Base-by-base conservation (phyloP, 2,888 invertebrate species). In the Malachius bipustulatus region DNA sequence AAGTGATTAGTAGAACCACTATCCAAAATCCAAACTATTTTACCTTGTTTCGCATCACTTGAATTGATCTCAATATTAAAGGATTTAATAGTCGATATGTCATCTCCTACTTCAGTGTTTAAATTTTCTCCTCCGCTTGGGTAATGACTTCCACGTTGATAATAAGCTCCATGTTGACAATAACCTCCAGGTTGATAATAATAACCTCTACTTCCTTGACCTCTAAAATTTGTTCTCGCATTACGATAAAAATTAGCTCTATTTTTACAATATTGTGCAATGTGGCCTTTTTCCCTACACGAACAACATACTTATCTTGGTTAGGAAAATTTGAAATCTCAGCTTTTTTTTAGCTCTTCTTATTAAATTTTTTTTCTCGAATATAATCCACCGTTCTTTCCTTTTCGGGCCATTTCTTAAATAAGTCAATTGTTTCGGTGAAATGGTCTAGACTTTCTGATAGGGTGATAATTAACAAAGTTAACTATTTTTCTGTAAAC, bases 221-320 rank as follows among this genome's bases (percentile, higher is more conserved):
- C 16, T 13, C 30, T 30, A n/a, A 2, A n/a, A 30, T 13, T n/a
- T 9, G 14, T 30, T 13, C 30, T 13, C n/a, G n/a, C n/a, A n/a
- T n/a, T n/a, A n/a, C n/a, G n/a, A n/a, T n/a, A n/a, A n/a, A n/a
- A n/a, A n/a, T n/a, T n/a, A n/a, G n/a, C n/a, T 13, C 30, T 30
- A 15, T 30, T 30, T 10, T 14, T 14, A 30, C 30, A 30, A 30
- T 15, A 30, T 30, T 30, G 30, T 30, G 30, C 12, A 13, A 30
- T 13, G 30, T 30, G 30, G 30, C 14, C 30, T 10, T 13, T 30
- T 30, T 30, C 30, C 9, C 16, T 30, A 16, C 30, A 30, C 16
- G 30, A 13, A 10, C 14, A 30, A 4, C 13, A 30, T 11, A 3
- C 16, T 30, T 30, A n/a, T n/a, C n/a, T n/a, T n/a, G 27, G 27